Evolutionary conservation across 2,113 vertebrate species (phyloP).

Genomic region (Nycticebus coucang): DNA sequence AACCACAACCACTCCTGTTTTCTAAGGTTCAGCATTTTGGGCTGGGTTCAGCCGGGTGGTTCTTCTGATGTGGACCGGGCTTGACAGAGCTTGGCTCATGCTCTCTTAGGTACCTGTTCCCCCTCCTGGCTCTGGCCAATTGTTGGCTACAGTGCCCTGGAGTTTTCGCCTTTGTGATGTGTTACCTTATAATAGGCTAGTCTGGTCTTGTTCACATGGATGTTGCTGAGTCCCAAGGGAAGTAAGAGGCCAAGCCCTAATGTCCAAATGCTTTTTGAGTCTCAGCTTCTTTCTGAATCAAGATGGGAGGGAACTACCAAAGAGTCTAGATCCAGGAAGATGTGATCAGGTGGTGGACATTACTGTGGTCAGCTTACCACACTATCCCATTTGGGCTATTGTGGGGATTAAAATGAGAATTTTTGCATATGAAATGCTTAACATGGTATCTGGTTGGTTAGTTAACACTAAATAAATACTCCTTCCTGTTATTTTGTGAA

Average conservation of each 20-base stretch:
- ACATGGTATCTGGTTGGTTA: background rate
- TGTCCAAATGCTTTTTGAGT: background rate
- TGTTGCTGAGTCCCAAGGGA: background rate
- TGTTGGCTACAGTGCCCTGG: background rate
- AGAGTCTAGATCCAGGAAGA: background rate
- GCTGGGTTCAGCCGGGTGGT: background rate
- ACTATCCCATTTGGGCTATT: background rate
- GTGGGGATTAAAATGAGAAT: background rate
- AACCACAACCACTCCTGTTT: background rate
- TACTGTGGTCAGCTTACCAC: too few species aligned
- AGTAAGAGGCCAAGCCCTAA: background rate
- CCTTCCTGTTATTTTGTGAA: background rate
- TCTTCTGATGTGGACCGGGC: background rate
- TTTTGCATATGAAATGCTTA: background rate
- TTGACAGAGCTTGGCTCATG: rapidly evolving
- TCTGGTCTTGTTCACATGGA: background rate
- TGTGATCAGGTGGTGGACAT: background rate
- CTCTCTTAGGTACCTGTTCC: rapidly evolving
- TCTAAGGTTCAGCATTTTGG: background rate
- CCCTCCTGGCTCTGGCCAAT: background rate
- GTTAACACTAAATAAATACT: background rate
- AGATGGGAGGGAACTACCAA: background rate
- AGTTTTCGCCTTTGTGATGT: background rate
- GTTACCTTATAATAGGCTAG: background rate
- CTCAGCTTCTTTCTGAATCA: background rate